Conservation (phyloP, 2,113 vertebrate genomes). For the Platysteira castanea region DNA sequence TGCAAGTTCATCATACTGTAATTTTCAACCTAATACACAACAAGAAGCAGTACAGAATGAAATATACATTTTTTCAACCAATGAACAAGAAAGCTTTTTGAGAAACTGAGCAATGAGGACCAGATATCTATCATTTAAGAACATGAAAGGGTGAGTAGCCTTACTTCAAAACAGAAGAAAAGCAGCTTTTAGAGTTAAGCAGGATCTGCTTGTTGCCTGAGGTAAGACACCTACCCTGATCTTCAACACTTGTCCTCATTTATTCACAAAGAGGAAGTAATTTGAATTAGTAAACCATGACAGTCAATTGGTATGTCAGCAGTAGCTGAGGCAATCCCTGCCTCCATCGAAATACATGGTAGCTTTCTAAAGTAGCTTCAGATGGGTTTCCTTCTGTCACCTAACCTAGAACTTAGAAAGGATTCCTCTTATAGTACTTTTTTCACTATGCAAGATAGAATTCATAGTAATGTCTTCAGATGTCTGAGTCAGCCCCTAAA, state of each 20-base stretch:
- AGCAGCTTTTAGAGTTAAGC: background rate
- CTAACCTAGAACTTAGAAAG: background rate
- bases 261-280: background rate
- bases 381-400: background rate
- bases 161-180: background rate
- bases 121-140: background rate
- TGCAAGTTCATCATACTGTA: background rate
- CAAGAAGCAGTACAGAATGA: background rate
- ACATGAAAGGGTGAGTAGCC: background rate
- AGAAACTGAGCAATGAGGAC: background rate
- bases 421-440: background rate
- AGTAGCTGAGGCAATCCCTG: background rate
- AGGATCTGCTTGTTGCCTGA: background rate
- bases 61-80: background rate
- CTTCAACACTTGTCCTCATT: background rate
- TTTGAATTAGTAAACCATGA: accelerated
- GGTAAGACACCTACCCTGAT: background rate
- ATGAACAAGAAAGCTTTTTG: background rate
- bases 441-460: background rate
- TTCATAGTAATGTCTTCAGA: background rate
- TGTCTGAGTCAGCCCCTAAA: background rate
- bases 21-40: background rate
- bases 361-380: background rate
- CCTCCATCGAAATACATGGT: background rate
- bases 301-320: background rate